Percentiles rank a stretch among this genome's conserved stretches.
Conservation (phyloP, 1,140 invertebrate genomes). For the Thaumetopoea pityocampa region DNA sequence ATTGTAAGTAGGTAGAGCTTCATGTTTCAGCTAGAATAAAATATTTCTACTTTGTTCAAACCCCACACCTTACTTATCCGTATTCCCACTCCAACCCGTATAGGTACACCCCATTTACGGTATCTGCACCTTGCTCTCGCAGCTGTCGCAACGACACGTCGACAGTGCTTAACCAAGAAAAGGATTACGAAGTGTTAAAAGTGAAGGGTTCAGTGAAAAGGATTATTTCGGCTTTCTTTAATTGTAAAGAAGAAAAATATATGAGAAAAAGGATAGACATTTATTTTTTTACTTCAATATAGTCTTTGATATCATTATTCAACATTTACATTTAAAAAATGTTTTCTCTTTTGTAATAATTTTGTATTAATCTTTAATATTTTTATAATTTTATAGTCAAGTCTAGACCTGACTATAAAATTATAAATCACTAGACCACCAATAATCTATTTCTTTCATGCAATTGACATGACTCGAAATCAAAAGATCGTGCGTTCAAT, state of each 20-base stretch:
- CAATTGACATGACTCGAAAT: too few species aligned
- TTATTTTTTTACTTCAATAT: not conserved
- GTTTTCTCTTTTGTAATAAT: too few species aligned
- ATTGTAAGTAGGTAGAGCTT: too few species aligned
- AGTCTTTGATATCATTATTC: not conserved
- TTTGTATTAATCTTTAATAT: too few species aligned
- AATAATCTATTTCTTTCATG: too few species aligned
- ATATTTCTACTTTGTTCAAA: not conserved
- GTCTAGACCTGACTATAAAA: too few species aligned
- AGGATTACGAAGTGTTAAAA: slow-evolving; percentile 18
- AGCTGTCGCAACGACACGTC: slow-evolving; percentile 22
- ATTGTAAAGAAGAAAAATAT: not conserved
- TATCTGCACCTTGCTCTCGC: slow-evolving; percentile 8
- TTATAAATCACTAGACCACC: too few species aligned
- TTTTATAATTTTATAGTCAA: too few species aligned
- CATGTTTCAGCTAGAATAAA: too few species aligned
- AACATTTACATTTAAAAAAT: too few species aligned
- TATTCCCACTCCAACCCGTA: not conserved
- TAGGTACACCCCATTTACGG: not conserved
- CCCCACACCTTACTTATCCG: not conserved
- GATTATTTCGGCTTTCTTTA: slow-evolving; percentile 5
- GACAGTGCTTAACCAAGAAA: slow-evolving; percentile 11
- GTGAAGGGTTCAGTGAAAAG: not conserved
- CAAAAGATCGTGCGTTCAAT: too few species aligned
- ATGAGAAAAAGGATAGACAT: not conserved